Evolutionary conservation across 2,113 vertebrate species (phyloP), one percentile per base, ranked within the genome.

Genomic region (Lagopus muta): DNA sequence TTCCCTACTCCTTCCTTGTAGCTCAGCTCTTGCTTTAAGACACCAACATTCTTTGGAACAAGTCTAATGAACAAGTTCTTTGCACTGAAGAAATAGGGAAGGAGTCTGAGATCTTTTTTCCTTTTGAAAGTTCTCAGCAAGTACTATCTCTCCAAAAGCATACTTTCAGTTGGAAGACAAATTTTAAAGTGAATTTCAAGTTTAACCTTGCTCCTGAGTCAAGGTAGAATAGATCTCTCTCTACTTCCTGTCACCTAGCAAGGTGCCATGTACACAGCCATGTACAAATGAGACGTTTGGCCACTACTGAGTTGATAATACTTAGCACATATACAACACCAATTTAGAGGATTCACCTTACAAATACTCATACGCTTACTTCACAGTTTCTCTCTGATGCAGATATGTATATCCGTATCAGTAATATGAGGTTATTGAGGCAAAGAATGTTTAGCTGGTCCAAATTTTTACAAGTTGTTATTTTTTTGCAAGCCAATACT

Each of bases 391-490:
- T 66, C 42, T 89, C 62, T 66, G 61, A 71, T 72, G 52, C 47
- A 77, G 69, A 82, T 47, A 38, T 2, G 4, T 30, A 7, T 71
- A 40, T 89, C 30, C 43, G 36, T 77, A 5, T 82, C 65, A 83
- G 5, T 64, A 85, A 1, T 79, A 43, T 43, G 67, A 55, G 42
- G 40, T 82, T 88, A 80, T 15, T 57, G 58, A 86, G 82, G 67
- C 45, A 91, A 71, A 55, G 40, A 77, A 52, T 82, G 65, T 92
- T 80, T 67, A 85, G 57, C 79, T 91, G 80, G 82, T 58, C 57
- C 47, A 21, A 83, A 64, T 86, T 82, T 71, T 89, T 70, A 21
- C 75, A 54, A 34, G 27, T 48, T 12, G 4, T 55, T 65, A 4
- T 30, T 32, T 75, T 88, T 76, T 76, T 81, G 48, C 43, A 75